These are phyloP conservation scores for Cylindroiulus punctatus DNA, from an alignment of 2,888 invertebrate species.

Conservation along the genomic window DNA sequence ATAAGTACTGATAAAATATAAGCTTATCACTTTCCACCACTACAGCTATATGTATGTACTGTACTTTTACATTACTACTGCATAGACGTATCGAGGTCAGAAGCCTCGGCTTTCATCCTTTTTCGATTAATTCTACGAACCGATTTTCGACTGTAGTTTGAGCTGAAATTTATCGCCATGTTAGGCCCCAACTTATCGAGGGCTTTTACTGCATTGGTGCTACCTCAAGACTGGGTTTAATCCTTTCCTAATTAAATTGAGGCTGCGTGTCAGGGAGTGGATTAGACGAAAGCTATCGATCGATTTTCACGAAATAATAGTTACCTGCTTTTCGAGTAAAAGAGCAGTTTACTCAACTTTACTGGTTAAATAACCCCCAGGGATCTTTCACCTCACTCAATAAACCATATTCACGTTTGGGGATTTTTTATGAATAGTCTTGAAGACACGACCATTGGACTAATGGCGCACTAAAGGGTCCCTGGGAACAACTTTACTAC, in stretches of 20 bases:
- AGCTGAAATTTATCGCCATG: neutral
- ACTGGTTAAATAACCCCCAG: neutral
- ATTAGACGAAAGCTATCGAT: neutral
- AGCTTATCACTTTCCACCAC: neutral
- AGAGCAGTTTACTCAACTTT: neutral
- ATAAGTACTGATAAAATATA: neutral
- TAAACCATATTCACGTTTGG: neutral
- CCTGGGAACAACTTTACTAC: neutral
- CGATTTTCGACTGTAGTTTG: conserved; percentile 1
- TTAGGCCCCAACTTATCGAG: neutral
- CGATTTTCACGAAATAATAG: neutral
- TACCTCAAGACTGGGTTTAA: neutral
- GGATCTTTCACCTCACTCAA: neutral
- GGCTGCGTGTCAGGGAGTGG: neutral
- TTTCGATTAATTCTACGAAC: neutral
- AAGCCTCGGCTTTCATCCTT: neutral
- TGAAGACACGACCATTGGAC: neutral
- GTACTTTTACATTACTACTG: no score
- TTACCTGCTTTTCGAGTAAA: neutral
- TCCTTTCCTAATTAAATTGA: neutral
- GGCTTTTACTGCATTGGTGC: no score
- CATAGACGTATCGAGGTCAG: neutral
- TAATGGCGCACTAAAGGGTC: conserved; percentile 5
- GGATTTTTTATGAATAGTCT: neutral
- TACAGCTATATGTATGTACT: no score